phyloP scores from a whole-genome alignment of 2,797 vertebrate species.

The Rhodeus uyekii region DNA sequence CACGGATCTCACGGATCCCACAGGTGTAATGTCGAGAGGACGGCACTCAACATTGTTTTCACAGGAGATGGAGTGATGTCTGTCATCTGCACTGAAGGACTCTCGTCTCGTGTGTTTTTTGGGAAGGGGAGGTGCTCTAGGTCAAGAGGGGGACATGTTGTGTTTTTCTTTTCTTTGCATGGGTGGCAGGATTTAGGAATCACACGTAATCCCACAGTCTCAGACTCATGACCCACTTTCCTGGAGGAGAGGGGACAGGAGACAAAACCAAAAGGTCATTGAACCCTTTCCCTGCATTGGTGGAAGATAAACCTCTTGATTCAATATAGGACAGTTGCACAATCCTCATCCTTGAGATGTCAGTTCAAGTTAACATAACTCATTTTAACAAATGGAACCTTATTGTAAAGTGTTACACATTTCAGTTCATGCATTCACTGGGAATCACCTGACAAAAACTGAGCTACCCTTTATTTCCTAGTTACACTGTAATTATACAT shows the following conservation, averaged over 20 bases:
- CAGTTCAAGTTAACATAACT: neutral
- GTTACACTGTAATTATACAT: no score
- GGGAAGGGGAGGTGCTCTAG: neutral
- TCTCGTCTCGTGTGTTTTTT: neutral
- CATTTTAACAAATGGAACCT: neutral
- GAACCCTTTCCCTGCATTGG: no score
- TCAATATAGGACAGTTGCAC: no score
- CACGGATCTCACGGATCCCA: no score
- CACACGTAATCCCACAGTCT: constrained; percentile 76
- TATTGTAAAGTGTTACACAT: neutral
- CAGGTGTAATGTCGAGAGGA: no score
- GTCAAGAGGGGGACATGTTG: constrained; percentile 35
- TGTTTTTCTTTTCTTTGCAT: constrained; percentile 45
- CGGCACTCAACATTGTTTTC: constrained; percentile 43
- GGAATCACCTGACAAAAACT: neutral
- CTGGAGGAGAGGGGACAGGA: constrained; percentile 67
- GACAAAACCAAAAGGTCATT: no score
- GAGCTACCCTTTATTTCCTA: no score
- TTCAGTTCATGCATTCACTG: neutral
- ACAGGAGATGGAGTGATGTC: constrained; percentile 23
- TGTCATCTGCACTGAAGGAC: no score
- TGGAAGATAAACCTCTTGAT: neutral
- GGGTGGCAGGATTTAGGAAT: constrained; percentile 50
- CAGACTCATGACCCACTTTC: constrained; percentile 84
- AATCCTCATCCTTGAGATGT: neutral